phyloP scores from a whole-genome alignment of 2,113 vertebrate genomes.

The Xiphophorus maculatus region DNA sequence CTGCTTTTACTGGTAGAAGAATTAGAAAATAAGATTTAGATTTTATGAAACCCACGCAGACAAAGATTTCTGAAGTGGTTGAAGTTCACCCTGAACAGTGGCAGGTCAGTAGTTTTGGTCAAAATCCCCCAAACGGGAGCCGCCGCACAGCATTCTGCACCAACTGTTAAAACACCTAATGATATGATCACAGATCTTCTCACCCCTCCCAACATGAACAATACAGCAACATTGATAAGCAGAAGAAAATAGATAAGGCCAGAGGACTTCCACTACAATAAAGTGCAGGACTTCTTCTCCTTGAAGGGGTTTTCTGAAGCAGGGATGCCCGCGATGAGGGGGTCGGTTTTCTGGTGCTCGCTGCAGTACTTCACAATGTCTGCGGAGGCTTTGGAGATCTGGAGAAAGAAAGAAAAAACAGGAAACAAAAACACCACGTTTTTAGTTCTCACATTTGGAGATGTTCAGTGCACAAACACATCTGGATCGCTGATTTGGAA shows the following conservation, averaged over 20 bases:
- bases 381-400: conserved; percentile 97
- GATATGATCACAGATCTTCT: conserved; percentile 41
- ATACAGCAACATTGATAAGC: conserved; percentile 67
- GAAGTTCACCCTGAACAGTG: conserved; percentile 17
- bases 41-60: conserved; percentile 16
- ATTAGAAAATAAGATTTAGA: background rate
- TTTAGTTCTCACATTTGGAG: background rate
- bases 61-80: conserved; percentile 39
- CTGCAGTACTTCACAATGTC: conserved; percentile 96
- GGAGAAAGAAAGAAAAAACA: background rate
- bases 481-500: too few species aligned
- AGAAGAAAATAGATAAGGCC: conserved; percentile 47
- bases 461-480: too few species aligned
- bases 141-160: conserved; percentile 1
- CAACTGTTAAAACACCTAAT: conserved; percentile 40
- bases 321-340: conserved; percentile 90
- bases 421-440: background rate
- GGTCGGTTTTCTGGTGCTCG: conserved; percentile 87
- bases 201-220: conserved; percentile 46
- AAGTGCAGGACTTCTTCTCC: conserved; percentile 95
- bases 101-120: conserved; percentile 18
- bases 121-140: background rate
- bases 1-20: background rate
- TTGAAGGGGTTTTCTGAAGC: conserved; percentile 98
- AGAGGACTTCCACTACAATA: conserved; percentile 84